Conservation (phyloP, 2,888 invertebrate species). For the Oegoconia quadripuncta region DNA sequence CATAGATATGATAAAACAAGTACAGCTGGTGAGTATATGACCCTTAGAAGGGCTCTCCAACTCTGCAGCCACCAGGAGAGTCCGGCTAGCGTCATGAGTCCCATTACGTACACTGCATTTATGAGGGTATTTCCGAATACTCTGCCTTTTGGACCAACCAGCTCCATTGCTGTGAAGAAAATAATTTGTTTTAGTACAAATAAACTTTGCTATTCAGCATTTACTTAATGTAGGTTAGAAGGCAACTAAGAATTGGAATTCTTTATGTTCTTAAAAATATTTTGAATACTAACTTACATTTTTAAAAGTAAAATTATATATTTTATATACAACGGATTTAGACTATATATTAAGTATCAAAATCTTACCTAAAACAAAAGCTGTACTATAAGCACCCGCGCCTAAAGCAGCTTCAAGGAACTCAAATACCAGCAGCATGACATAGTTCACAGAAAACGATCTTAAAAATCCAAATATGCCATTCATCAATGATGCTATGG, state of each 20-base stretch:
- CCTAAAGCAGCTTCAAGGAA: conserved; percentile 77
- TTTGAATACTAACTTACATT: no score
- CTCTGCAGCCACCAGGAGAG: conserved; percentile 83
- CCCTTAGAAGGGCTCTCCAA: conserved; percentile 84
- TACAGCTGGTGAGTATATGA: conserved; percentile 84
- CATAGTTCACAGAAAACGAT: conserved; percentile 77
- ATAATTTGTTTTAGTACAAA: neutral
- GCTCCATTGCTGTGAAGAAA: conserved; percentile 83
- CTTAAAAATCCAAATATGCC: conserved; percentile 75
- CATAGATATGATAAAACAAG: conserved; percentile 83
- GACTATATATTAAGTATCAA: no score
- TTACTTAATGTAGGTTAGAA: no score
- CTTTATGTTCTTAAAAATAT: conserved; percentile 1
- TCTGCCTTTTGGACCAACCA: conserved; percentile 87
- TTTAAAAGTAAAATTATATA: no score
- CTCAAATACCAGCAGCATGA: conserved; percentile 75
- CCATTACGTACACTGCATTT: conserved; percentile 84
- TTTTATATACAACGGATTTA: no score
- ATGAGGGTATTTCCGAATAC: conserved; percentile 86
- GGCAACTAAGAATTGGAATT: no score
- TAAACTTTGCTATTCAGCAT: no score
- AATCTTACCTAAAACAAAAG: conserved; percentile 80
- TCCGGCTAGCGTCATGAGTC: conserved; percentile 83
- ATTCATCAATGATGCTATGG: conserved; percentile 74
- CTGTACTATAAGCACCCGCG: conserved; percentile 79